A percentile compares a stretch with the other conserved stretches of the same genome.
Conservation (phyloP, 2,113 vertebrate genomes). For the Zosterops pallidus region DNA sequence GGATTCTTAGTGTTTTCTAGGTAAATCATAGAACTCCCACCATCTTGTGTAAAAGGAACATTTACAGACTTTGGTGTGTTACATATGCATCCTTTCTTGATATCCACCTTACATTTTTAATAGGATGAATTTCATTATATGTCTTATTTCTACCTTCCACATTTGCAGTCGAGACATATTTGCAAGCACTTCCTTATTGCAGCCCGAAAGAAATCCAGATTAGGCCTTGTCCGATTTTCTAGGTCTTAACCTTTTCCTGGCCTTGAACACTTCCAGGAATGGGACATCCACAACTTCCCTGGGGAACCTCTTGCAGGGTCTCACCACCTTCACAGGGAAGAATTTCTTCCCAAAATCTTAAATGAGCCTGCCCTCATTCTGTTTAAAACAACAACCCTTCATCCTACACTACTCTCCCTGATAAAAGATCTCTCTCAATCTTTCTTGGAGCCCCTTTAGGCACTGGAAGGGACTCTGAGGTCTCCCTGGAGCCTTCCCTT, state of each 20-base stretch:
- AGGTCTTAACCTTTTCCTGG: neutral
- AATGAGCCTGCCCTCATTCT: neutral
- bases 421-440: neutral
- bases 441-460: neutral
- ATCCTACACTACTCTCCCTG: rapidly evolving
- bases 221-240: neutral
- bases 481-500: neutral
- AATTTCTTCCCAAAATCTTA: neutral
- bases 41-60: neutral
- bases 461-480: neutral
- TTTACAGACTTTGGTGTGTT: neutral
- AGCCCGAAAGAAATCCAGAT: neutral
- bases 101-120: neutral
- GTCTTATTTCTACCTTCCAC: neutral
- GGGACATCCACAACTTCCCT: rapidly evolving
- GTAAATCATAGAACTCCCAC: neutral
- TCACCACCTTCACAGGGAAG: neutral
- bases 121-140: neutral
- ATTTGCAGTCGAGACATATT: neutral
- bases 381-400: rapidly evolving
- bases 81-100: neutral
- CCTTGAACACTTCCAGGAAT: neutral
- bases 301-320: rapidly evolving
- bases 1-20: neutral
- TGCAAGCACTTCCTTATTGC: neutral